Evolutionary conservation across 1,140 invertebrate genomes (phyloP), one percentile per base, ranked within the genome.

Genomic region (Eriosoma lanigerum): DNA sequence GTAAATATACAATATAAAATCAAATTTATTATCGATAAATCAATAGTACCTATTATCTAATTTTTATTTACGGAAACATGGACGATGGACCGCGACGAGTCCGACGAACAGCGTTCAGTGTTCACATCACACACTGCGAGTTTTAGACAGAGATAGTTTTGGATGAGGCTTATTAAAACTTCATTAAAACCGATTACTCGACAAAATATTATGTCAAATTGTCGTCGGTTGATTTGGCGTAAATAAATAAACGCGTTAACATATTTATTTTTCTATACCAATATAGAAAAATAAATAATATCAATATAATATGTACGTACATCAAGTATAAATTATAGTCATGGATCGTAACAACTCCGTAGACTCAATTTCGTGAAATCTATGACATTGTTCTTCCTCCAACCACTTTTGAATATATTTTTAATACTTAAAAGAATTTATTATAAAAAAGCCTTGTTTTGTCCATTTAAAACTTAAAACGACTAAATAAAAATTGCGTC

Each of bases 181-280:
- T 62, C 29, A 62, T 62, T 24, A 62, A 62, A 62, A 62, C 60
- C 24, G n/a, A 62, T 62, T 62, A 62, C 60, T 62, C 60, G 60
- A 38, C 60, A 62, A 62, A 38, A 38, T 38, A 38, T 4, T 38
- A 1, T 13, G 58, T 17, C 26, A 13, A 17, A 21, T 26, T 13
- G 58, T 60, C 26, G 9, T 32, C 29, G 29, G 60, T 32, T 24
- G 60, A 62, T 62, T 32, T 32, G 29, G 8, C 26, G 15, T 62
- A 29, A 24, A n/a, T n/a, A n/a, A n/a, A n/a, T n/a, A n/a, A n/a
- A n/a, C n/a, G n/a, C n/a, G n/a, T n/a, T n/a, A n/a, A 1, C 13
- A 15, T 15, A 48, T 48, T 10, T 15, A 48, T 10, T 38, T 8
- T 3, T 38, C 32, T 38, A 38, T 38, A 4, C 8, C 32, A n/a